Conservation (phyloP, 2,113 vertebrate genomes). For the Trochalopteron elliotii region DNA sequence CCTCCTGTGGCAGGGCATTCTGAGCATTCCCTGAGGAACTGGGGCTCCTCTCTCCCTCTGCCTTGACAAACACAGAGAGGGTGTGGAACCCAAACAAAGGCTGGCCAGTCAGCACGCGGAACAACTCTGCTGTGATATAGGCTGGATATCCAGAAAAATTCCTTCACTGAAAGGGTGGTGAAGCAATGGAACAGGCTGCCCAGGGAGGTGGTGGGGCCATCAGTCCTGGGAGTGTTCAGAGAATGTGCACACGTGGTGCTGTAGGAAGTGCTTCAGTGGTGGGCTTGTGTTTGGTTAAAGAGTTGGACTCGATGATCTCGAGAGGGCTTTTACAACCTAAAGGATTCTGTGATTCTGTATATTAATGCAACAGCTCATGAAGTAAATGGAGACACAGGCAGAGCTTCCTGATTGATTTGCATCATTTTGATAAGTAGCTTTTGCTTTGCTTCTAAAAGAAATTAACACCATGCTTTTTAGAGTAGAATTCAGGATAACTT, state of each 20-base stretch:
- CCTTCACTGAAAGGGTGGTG: background rate
- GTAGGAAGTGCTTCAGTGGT: background rate
- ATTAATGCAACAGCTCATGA: background rate
- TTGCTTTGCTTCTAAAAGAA: background rate
- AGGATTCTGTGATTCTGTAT: background rate
- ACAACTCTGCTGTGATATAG: background rate
- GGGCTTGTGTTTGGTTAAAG: background rate
- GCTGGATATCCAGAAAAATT: accelerated
- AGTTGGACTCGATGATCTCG: accelerated
- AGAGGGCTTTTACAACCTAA: background rate
- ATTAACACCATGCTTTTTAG: background rate
- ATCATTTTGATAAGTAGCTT: constrained; percentile 25
- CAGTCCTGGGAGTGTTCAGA: background rate
- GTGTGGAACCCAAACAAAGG: background rate
- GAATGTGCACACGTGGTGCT: background rate
- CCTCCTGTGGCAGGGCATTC: accelerated
- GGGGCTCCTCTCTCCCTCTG: background rate
- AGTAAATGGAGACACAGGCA: background rate
- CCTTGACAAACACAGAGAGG: background rate
- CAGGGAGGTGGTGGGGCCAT: background rate
- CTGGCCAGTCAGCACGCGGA: background rate
- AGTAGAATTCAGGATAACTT: background rate
- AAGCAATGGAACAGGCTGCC: background rate
- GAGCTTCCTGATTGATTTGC: background rate
- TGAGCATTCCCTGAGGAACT: background rate